Conservation (phyloP, 35 echinoderm and acorn worm species). For the Strongylocentrotus purpuratus region DNA sequence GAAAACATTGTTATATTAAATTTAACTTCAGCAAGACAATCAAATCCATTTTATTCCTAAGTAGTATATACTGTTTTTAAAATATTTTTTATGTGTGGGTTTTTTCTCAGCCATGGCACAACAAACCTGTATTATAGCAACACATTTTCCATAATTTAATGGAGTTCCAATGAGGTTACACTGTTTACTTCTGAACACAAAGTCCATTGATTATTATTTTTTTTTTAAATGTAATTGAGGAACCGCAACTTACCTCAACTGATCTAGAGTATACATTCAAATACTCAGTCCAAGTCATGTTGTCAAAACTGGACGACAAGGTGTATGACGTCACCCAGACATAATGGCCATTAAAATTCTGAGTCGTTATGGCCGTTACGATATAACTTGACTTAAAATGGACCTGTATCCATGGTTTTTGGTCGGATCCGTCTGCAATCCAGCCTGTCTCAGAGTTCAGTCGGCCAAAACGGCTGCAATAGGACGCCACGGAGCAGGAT, state of each 20-base stretch:
- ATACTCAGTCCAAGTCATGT: background rate
- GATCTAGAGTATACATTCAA: background rate
- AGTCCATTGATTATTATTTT: too few relatives aligned
- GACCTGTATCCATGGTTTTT: background rate
- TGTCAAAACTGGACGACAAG: background rate
- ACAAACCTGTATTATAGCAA: too few relatives aligned
- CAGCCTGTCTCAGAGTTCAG: background rate
- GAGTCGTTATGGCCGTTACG: background rate
- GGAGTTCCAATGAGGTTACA: too few relatives aligned
- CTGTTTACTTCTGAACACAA: too few relatives aligned
- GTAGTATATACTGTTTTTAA: too few relatives aligned
- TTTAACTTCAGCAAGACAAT: too few relatives aligned
- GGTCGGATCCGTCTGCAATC: background rate
- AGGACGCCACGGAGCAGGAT: background rate
- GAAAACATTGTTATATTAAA: too few relatives aligned
- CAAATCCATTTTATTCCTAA: too few relatives aligned
- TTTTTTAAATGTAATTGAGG: too few relatives aligned
- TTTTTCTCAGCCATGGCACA: too few relatives aligned
- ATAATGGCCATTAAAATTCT: background rate
- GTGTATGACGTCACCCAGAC: background rate
- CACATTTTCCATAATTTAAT: too few relatives aligned
- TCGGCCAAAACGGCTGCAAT: background rate
- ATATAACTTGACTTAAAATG: background rate
- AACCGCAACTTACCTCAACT: background rate
- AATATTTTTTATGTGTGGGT: too few relatives aligned